Evolutionary conservation across 2,113 vertebrate species (phyloP).

Genomic region (Sturnira hondurensis): DNA sequence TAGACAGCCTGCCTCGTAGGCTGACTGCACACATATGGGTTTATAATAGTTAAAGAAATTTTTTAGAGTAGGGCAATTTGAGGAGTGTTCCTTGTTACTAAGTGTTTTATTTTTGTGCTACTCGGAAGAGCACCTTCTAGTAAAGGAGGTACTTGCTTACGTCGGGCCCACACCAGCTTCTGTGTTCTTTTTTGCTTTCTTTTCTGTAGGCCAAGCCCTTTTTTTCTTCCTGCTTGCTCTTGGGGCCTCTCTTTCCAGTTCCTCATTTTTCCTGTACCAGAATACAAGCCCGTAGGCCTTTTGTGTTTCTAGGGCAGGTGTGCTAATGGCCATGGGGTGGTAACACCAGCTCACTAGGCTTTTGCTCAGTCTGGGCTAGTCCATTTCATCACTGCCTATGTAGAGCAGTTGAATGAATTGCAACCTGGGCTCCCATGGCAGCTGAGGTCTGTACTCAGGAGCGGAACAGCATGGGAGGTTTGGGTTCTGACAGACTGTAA

Average conservation of each 20-base stretch:
- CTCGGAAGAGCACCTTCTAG: background rate
- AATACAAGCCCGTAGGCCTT: background rate
- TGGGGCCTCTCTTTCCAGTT: background rate
- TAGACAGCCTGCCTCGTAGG: background rate
- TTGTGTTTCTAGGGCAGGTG: background rate
- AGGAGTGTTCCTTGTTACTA: background rate
- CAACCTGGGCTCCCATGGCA: background rate
- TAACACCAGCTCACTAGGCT: background rate
- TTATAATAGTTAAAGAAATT: background rate
- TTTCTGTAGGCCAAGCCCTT: background rate
- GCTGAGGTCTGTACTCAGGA: background rate
- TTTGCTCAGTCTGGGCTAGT: background rate
- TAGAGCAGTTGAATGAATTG: slow-evolving; percentile 4
- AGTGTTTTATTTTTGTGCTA: background rate
- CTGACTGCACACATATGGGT: background rate
- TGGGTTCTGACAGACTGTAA: background rate
- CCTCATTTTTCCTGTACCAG: background rate
- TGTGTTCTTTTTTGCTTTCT: background rate
- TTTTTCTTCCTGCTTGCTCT: background rate
- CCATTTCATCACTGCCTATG: background rate
- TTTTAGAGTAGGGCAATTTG: background rate
- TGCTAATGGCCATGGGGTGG: background rate
- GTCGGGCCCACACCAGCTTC: background rate
- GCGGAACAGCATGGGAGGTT: background rate
- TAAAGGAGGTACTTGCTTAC: background rate